Percentiles rank a stretch among this genome's conserved stretches.
Conservation (phyloP, 2,888 invertebrate species). For the Conistra vaccinii region DNA sequence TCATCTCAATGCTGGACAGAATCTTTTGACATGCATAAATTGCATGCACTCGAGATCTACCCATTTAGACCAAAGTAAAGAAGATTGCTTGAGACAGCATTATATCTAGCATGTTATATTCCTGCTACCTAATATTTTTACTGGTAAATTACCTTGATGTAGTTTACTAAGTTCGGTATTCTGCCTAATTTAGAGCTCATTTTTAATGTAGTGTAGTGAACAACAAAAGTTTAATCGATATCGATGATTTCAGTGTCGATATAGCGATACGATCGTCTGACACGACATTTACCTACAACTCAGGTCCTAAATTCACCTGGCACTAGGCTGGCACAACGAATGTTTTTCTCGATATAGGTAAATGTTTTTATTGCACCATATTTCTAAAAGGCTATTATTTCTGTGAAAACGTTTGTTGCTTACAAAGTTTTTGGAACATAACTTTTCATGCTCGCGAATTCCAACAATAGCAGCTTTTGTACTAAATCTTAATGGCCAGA, state of each 20-base stretch:
- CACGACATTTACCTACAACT: conserved; percentile 74
- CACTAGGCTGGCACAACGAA: conserved; percentile 73
- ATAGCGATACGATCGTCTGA: conserved; percentile 69
- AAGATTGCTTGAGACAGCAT: background rate
- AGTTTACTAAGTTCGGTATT: background rate
- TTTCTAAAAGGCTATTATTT: conserved; percentile 63
- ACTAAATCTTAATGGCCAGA: conserved; percentile 62
- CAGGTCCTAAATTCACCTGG: conserved; percentile 75
- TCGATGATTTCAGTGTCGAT: conserved; percentile 64
- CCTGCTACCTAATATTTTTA: background rate
- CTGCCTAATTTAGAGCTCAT: conserved; percentile 2
- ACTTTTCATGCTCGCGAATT: conserved; percentile 61
- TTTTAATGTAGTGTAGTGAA: conserved; percentile 41
- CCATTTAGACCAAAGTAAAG: background rate
- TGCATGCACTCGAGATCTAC: background rate
- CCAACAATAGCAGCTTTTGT: conserved; percentile 48
- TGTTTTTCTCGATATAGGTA: conserved; percentile 63
- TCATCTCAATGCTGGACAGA: background rate
- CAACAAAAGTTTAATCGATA: conserved; percentile 57
- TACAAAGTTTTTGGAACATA: conserved; percentile 58
- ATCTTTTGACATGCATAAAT: conserved; percentile 7
- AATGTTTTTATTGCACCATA: conserved; percentile 67
- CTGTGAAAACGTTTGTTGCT: conserved; percentile 61
- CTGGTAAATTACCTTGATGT: background rate
- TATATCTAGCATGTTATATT: background rate